Evolutionary conservation across 2,797 vertebrate species (phyloP).

Genomic region (Carcharodon carcharias): DNA sequence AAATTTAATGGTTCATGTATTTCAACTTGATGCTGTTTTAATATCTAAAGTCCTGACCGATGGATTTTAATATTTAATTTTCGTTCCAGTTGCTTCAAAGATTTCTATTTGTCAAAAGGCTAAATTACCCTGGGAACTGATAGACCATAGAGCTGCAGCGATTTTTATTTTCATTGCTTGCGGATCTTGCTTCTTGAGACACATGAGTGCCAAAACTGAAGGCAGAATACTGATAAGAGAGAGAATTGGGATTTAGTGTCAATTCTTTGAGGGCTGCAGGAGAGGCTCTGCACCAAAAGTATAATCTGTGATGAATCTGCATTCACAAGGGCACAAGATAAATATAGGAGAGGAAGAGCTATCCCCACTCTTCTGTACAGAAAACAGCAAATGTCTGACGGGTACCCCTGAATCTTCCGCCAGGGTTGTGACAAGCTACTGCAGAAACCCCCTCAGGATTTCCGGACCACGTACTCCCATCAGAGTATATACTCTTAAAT

Average conservation of each 20-base stretch:
- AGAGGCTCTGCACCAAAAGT: neutral
- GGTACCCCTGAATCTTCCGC: neutral
- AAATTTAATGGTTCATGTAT: slow-evolving; percentile 1
- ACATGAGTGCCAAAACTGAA: neutral
- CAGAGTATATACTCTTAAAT: too few relatives aligned
- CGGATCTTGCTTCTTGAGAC: neutral
- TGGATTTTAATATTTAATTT: slow-evolving; percentile 23
- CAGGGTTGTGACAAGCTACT: neutral
- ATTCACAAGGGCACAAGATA: neutral
- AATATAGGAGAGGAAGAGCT: neutral
- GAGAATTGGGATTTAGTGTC: neutral
- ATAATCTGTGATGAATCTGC: neutral
- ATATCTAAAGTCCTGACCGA: neutral
- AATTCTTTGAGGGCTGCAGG: neutral
- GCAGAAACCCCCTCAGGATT: neutral
- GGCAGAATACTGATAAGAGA: neutral
- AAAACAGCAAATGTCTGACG: neutral
- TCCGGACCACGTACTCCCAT: neutral
- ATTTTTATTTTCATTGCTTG: neutral
- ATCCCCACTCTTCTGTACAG: neutral
- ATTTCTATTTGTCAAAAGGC: slow-evolving; percentile 5
- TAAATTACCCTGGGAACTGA: neutral
- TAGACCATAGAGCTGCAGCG: neutral
- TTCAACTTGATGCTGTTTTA: slow-evolving; percentile 13
- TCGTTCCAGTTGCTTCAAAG: neutral